phyloP scores from a whole-genome alignment of 53 echinoderm and acorn worm genomes.

The Echinarachnius parma region DNA sequence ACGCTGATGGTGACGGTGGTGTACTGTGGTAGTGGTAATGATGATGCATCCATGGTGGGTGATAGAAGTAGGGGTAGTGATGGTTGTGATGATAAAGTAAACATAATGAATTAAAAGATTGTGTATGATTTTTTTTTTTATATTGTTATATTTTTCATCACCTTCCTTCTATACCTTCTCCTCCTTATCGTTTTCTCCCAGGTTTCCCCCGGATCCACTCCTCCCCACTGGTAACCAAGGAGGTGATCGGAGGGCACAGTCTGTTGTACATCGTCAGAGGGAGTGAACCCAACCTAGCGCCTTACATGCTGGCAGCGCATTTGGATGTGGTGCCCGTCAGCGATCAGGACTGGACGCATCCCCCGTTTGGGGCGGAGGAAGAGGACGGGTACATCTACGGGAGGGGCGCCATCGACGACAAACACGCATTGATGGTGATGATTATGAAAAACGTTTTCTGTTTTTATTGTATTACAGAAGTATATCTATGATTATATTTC shows the following conservation, averaged over 20 bases:
- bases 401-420: conserved; percentile 92
- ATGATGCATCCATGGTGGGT: too few species aligned
- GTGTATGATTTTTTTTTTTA: not conserved
- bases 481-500: too few species aligned
- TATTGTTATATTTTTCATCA: not conserved
- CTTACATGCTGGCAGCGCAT: conserved; percentile 86
- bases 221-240: conserved; percentile 72
- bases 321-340: conserved; percentile 95
- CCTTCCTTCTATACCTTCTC: not conserved
- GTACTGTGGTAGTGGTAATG: too few species aligned
- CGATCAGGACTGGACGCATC: conserved; percentile 74
- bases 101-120: too few species aligned
- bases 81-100: too few species aligned
- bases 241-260: conserved; percentile 70
- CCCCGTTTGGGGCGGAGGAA: conserved; percentile 83
- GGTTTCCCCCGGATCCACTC: conserved; percentile 79
- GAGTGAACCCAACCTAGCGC: conserved; percentile 56
- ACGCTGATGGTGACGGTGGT: too few species aligned
- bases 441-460: too few species aligned
- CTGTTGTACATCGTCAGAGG: conserved; percentile 81
- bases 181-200: not conserved
- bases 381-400: conserved; percentile 92
- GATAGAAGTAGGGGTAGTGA: too few species aligned
- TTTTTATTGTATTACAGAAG: too few species aligned
- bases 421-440: conserved; percentile 83